Base-by-base conservation (phyloP, 2,888 invertebrate species). In the Anthophora plumipes region DNA sequence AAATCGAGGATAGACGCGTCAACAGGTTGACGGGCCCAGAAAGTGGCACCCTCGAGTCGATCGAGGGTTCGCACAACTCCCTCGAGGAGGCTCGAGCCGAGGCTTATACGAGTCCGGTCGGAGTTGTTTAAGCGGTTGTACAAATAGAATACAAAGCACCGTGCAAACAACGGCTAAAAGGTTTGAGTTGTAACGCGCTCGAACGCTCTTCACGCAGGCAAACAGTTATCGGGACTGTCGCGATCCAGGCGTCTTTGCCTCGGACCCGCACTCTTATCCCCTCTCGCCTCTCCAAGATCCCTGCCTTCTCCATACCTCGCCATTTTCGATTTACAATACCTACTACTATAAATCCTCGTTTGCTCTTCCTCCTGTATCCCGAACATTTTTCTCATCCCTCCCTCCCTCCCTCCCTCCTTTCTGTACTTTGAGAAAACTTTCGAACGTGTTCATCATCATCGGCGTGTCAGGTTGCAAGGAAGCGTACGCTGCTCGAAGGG, bases 151-250 rank as follows among this genome's bases (percentile, higher is more conserved):
- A 92, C 92, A 91, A 92, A 90, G 90, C 91, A 87, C 89, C 90
- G 90, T 83, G 90, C 91, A 93, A 93, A 92, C 92, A 92, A 87
- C 89, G 91, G 90, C 92, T 92, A 92, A 92, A 92, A 92, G 92
- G 92, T 92, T 92, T 92, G 91, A 92, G 92, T 91, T 92, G 92
- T 92, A 92, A 92, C 91, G 91, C 92, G 92, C 90, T 90, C 90
- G 91, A 90, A 90, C 89, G 90, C 91, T 90, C 89, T 86, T 89
- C 90, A 89, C 85, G 88, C 90, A 83, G 83, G 91, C 90, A 92
- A 92, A 92, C 91, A 92, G 90, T 88, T 81, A 85, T 89, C 89
- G 86, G 87, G 89, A 88, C 90, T 87, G 90, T 89, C 90, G 89
- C 90, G 86, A 85, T 85, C 88, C 85, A 82, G 72, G 73, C 77